A percentile compares a stretch with the other conserved stretches of the same genome.
These are phyloP conservation scores for Julus scandinavius DNA, from an alignment of 2,888 invertebrate species.

Conservation along the genomic window DNA sequence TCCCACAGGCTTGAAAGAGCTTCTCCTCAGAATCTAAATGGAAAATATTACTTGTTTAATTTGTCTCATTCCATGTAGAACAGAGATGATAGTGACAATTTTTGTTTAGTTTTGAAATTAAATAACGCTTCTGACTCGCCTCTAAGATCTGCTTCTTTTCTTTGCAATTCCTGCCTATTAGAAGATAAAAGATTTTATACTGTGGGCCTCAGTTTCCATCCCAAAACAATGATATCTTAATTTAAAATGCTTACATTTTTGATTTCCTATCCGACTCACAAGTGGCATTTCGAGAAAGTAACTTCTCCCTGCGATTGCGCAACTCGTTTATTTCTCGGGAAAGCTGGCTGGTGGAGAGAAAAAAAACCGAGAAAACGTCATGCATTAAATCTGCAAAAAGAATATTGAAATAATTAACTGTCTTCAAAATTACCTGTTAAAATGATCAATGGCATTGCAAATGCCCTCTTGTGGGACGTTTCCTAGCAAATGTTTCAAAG, in stretches of 20 bases:
- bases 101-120: no score
- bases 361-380: no score
- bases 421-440: slow-evolving; percentile 33
- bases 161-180: slow-evolving; percentile 48
- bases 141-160: slow-evolving; percentile 53
- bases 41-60: not conserved
- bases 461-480: slow-evolving; percentile 25
- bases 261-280: slow-evolving; percentile 42
- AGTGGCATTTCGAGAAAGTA: not conserved
- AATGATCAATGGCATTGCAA: not conserved
- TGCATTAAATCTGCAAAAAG: not conserved
- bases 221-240: not conserved
- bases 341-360: not conserved
- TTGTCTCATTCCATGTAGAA: no score
- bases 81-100: no score
- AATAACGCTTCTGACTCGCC: not conserved
- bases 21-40: slow-evolving; percentile 48
- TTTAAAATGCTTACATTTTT: slow-evolving; percentile 31
- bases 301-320: not conserved
- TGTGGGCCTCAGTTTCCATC: not conserved
- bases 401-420: not conserved
- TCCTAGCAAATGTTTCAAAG: slow-evolving; percentile 47
- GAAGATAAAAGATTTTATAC: not conserved
- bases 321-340: slow-evolving; percentile 37
- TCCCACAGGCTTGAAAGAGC: slow-evolving; percentile 49